phyloP scores from a whole-genome alignment of 2,888 invertebrate species.

The Harpagoxenus sublaevis region DNA sequence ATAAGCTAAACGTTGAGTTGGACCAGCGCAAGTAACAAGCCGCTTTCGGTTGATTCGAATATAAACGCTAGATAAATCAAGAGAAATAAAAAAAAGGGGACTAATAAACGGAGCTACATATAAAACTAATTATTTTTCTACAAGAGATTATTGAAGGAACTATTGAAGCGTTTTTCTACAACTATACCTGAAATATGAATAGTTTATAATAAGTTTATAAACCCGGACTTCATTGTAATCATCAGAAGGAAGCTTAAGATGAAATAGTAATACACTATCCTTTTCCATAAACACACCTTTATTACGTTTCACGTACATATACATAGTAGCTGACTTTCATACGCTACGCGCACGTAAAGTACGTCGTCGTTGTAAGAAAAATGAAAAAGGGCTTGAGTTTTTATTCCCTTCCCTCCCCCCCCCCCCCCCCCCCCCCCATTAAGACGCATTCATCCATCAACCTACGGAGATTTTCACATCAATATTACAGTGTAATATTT shows the following conservation, averaged over 20 bases:
- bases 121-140: neutral
- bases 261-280: conserved; percentile 18
- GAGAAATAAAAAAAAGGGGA: neutral
- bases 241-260: neutral
- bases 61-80: neutral
- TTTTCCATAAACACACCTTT: conserved; percentile 73
- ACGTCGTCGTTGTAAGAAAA: conserved; percentile 76
- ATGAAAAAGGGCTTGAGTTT: conserved; percentile 73
- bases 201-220: neutral
- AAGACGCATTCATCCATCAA: conserved; percentile 42
- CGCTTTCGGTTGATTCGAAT: neutral
- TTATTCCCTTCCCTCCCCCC: conserved; percentile 14
- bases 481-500: conserved; percentile 29
- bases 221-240: neutral
- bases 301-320: conserved; percentile 76
- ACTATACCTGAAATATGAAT: neutral
- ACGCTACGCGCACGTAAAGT: conserved; percentile 73
- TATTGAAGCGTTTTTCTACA: neutral
- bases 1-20: neutral
- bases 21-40: too few species aligned
- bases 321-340: conserved; percentile 71
- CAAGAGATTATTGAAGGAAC: neutral
- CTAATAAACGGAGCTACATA: neutral
- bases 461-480: conserved; percentile 44
- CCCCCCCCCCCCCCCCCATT: neutral